Conservation (phyloP, 2,797 vertebrate species). For the Lithobates sylvaticus region DNA sequence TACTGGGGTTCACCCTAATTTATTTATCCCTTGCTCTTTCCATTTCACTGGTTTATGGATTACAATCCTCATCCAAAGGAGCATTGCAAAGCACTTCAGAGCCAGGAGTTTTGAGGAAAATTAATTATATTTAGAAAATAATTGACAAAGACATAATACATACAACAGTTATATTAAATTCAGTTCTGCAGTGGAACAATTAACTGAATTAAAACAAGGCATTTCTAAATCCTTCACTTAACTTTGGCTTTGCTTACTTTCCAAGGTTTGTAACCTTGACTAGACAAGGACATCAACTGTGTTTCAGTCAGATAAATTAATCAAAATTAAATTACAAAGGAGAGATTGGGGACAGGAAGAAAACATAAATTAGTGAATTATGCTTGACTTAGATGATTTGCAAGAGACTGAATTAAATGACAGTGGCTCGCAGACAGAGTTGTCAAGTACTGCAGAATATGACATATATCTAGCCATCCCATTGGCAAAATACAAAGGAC, state of each 20-base stretch:
- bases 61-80: neutral
- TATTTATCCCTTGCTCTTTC: neutral
- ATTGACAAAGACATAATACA: constrained; percentile 1
- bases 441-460: constrained; percentile 38
- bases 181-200: neutral
- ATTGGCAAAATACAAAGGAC: constrained; percentile 38
- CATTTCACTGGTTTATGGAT: neutral
- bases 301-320: constrained; percentile 46
- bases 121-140: neutral
- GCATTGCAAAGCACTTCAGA: neutral
- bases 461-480: constrained; percentile 43
- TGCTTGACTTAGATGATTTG: constrained; percentile 52
- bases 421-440: constrained; percentile 56
- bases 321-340: constrained; percentile 60
- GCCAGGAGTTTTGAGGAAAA: neutral
- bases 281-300: constrained; percentile 49
- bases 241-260: constrained; percentile 41
- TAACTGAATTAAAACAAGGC: constrained; percentile 41
- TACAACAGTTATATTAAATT: neutral
- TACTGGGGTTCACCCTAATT: neutral
- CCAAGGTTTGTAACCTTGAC: constrained; percentile 52
- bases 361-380: constrained; percentile 60
- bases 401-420: constrained; percentile 55
- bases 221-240: constrained; percentile 50
- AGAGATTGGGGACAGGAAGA: constrained; percentile 58